Percentiles rank a stretch among this genome's conserved stretches.
phyloP scores from a whole-genome alignment of 2,797 vertebrate species.

The Gobionotothen gibberifrons region DNA sequence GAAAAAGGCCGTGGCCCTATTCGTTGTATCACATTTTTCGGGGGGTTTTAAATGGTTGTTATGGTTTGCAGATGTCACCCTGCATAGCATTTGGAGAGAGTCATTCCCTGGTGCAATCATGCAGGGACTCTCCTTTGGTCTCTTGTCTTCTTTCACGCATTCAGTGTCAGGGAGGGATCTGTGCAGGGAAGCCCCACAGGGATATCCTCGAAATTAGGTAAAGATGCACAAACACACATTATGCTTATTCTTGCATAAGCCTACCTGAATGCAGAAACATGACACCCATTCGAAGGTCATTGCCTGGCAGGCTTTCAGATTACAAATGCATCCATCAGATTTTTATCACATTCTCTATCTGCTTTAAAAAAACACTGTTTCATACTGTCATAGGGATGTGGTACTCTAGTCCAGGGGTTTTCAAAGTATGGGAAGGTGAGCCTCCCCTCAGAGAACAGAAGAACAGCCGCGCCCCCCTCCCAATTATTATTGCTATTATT shows the following conservation, averaged over 20 bases:
- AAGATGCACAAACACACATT: conserved; percentile 24
- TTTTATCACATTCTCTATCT: background rate
- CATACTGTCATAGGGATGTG: background rate
- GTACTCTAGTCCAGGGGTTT: background rate
- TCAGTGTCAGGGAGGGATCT: conserved; percentile 65
- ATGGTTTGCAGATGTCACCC: conserved; percentile 87
- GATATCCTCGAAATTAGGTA: conserved; percentile 38
- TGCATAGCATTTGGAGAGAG: conserved; percentile 77
- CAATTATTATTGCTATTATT: too few relatives aligned
- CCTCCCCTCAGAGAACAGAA: too few relatives aligned
- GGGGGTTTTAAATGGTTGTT: conserved; percentile 72
- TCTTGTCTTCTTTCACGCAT: conserved; percentile 55
- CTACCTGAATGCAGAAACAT: conserved; percentile 21
- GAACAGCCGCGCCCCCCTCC: too few relatives aligned
- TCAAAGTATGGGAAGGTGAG: too few relatives aligned
- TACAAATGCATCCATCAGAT: background rate
- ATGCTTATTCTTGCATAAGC: background rate
- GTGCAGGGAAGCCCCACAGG: conserved; percentile 59
- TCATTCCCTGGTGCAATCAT: conserved; percentile 77
- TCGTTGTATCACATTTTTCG: conserved; percentile 72
- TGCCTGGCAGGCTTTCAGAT: conserved; percentile 10
- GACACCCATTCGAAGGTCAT: background rate
- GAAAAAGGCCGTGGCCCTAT: conserved; percentile 61
- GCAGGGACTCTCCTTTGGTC: conserved; percentile 74
- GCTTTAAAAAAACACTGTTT: background rate